Base-by-base conservation (phyloP, 2,888 invertebrate genomes). In the Hermaeophaga mercurialis region DNA sequence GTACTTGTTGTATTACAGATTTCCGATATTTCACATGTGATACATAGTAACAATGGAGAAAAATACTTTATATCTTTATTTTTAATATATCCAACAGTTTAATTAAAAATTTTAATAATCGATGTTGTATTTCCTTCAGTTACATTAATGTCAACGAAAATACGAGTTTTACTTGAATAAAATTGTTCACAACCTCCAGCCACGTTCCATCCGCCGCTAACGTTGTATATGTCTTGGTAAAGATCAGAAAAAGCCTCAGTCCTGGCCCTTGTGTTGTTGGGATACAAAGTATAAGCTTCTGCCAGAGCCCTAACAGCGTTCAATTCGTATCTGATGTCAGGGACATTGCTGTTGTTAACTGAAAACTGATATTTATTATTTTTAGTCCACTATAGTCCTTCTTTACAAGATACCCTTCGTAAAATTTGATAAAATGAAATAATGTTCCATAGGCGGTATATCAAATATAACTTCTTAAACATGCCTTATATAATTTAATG, bases 281-380 rank as follows among this genome's bases (percentile, higher is more conserved):
- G 49, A 17, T 26, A 49, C 24, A 49, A 26, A 22, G 9, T 6
- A 6, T 24, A 49, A 19, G 49, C 49, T 49, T 49, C 49, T 14
- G 17, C 4, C 3, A 49, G 22, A 9, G 39, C 26, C 26, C 17
- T 2, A 8, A 36, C 26, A 9, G 49, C 49, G 5, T 49, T 17
- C 11, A 18, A n/a, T 26, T 22, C 49, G 28, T 39, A 49, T 39
- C 19, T 1, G 9, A 26, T 39, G 6, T 38, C 12, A 1, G 49
- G 39, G 11, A 49, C 49, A 26, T 49, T 39, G 39, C 38, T 38
- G 24, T 14, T 28, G 26, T 5, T n/a, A 7, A 49, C 15, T 8
- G 49, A 38, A 26, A 49, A 39, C 49, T 49, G 22, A 22, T 34
- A n/a, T n/a, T n/a, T n/a, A n/a, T n/a, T n/a, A n/a, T n/a, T n/a